Conservation (phyloP, 1,140 invertebrate species). For the Eumaeus atala region DNA sequence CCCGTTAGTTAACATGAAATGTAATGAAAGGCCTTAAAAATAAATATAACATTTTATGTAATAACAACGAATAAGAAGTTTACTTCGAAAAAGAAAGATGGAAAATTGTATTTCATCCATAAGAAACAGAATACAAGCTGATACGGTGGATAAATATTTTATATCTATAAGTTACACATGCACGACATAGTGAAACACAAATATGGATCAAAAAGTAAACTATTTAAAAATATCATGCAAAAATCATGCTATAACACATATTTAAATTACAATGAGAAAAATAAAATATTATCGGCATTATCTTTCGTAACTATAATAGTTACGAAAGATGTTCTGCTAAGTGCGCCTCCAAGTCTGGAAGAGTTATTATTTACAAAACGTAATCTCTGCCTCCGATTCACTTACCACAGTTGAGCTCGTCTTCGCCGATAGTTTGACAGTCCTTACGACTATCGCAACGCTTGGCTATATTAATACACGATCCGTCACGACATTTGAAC, state of each 20-base stretch:
- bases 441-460: conserved; percentile 75
- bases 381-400: conserved; percentile 21
- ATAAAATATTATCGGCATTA: neutral
- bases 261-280: neutral
- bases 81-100: too few species aligned
- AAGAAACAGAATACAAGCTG: too few species aligned
- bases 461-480: conserved; percentile 70
- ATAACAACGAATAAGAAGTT: too few species aligned
- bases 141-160: too few species aligned
- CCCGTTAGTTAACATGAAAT: too few species aligned
- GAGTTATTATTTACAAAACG: conserved; percentile 6
- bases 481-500: conserved; percentile 76
- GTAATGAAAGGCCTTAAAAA: too few species aligned
- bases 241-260: neutral
- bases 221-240: neutral
- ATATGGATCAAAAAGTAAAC: too few species aligned
- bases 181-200: too few species aligned
- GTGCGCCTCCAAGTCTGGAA: neutral
- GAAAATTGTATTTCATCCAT: too few species aligned
- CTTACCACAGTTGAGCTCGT: conserved; percentile 82
- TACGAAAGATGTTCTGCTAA: neutral
- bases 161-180: too few species aligned
- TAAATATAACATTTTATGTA: too few species aligned
- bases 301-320: neutral
- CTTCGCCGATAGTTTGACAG: conserved; percentile 78